Evolutionary conservation across 2,888 invertebrate species (phyloP), one percentile per base, ranked within the genome.

Genomic region (Tetheella fluctuosa): DNA sequence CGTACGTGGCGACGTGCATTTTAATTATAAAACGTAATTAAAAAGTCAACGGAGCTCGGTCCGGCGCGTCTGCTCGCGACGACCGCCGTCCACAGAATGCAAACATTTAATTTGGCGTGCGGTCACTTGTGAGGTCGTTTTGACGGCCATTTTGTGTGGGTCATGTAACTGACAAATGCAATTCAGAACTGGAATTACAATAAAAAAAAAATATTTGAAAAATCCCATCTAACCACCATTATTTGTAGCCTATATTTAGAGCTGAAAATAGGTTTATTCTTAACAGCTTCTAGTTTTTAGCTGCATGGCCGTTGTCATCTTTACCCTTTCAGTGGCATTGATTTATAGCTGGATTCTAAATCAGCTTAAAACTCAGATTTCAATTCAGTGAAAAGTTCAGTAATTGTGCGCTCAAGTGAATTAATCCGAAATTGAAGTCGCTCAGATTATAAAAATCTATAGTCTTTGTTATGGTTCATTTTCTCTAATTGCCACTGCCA

Each of bases 21-120:
- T 84, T 85, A 85, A 85, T 86, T 86, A 81, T 74, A 79, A 76
- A 81, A 81, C 74, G 78, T 81, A 85, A 86, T 86, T 84, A 83
- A 82, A 81, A 81, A 70, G 71, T 74, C 73, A 65, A 62, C 69
- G 65, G 42, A 28, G 55, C 59, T 60, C 60, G 54, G 42, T 65
- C 62, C 56, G 37, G 61, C 58, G 70, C 72, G 81, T 80, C 77
- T 77, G 76, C 60, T 59, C 71, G 61, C 71, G 72, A 70, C 73
- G 71, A 75, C 58, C 68, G 64, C 65, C 61, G 68, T 59, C 76
- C 77, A 62, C 77, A 79, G 76, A 85, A 86, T 86, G 84, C 79
- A 73, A 79, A 80, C 83, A 76, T 84, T 86, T 84, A 79, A 86
- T 87, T 85, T 83, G 65, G 72, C 74, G 59, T 75, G 81, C 77